Evolutionary conservation across 2,113 vertebrate genomes (phyloP).

Genomic region (Tenebrosternarchus preto): DNA sequence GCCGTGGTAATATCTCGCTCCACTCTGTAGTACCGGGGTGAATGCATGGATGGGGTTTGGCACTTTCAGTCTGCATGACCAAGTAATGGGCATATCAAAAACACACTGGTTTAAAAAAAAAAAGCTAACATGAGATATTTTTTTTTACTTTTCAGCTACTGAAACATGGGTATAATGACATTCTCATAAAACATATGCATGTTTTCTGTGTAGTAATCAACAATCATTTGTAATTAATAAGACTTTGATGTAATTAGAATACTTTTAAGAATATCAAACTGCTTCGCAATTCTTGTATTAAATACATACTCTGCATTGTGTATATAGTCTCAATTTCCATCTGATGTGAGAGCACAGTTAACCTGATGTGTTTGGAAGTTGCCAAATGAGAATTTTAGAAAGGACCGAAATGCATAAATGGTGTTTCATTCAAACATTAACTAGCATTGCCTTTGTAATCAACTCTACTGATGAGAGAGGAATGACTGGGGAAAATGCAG

Average conservation of each 20-base stretch:
- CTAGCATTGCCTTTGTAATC: too few species aligned
- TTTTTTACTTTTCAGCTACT: neutral
- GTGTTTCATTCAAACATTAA: too few species aligned
- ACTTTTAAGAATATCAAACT: neutral
- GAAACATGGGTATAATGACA: neutral
- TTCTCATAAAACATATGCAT: slow-evolving; percentile 13
- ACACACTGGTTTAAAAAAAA: neutral
- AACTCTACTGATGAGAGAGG: too few species aligned
- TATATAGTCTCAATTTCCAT: neutral
- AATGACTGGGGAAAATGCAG: too few species aligned
- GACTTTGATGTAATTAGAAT: too few species aligned
- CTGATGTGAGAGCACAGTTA: neutral
- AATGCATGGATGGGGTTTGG: neutral
- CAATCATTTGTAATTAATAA: too few species aligned
- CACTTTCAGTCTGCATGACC: neutral
- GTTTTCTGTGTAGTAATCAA: neutral
- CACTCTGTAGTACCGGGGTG: neutral
- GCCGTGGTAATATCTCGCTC: slow-evolving; percentile 68
- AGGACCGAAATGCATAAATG: too few species aligned
- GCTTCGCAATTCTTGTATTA: neutral
- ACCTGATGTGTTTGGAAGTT: too few species aligned
- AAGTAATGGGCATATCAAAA: neutral
- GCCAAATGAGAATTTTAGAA: too few species aligned
- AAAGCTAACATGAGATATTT: neutral
- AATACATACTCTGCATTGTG: neutral